Evolutionary conservation across 1,140 invertebrate species (phyloP), one percentile per base, ranked within the genome.

Genomic region (Drosophila littoralis): DNA sequence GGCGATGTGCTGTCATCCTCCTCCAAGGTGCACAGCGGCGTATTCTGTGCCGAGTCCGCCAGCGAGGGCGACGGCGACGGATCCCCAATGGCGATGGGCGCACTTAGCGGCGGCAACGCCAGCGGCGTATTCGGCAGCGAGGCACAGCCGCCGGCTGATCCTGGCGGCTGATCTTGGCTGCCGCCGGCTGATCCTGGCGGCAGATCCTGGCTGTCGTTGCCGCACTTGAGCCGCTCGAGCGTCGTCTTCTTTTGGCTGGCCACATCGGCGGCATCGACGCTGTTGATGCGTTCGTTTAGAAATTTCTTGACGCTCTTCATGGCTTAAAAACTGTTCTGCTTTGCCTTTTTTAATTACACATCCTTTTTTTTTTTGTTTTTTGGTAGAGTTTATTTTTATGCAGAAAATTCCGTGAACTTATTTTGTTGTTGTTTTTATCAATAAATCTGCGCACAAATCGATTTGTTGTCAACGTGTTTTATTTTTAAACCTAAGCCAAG

Each of bases 271-370:
- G 65, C 83, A 33, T 92, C 90, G 42, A 91, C 71, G 67, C 91
- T 92, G 55, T 86, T 90, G 57, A 92, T 90, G 54, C 91, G 91
- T 46, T 92, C 91, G 51, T 76, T 90, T 46, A 92, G 77, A 75
- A 92, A 92, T 63, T 92, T 92, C 63, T 91, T 92, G 6, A 92
- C 91, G 74, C 91, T 92, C 59, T 91, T 92, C 91, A 92, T 92
- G 45, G 36, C 61, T 17, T 76, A 35, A 22, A 13, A 28, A 17
- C 45, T 76, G 1, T 7, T 17, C 45, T 75, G 1, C 40, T 46
- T 66, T 15, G 7, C 10, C 51, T 28, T 10, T 42, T 40, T 42
- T 46, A 45, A 35, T 59, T 45, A 57, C 28, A 28, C 38, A 57
- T 59, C 22, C 22, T 28, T 3, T 57, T 70, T 35, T 15, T 32